Evolutionary conservation across 1,140 invertebrate genomes (phyloP), one percentile per base, ranked within the genome.

Genomic region (Drosophila santomea): DNA sequence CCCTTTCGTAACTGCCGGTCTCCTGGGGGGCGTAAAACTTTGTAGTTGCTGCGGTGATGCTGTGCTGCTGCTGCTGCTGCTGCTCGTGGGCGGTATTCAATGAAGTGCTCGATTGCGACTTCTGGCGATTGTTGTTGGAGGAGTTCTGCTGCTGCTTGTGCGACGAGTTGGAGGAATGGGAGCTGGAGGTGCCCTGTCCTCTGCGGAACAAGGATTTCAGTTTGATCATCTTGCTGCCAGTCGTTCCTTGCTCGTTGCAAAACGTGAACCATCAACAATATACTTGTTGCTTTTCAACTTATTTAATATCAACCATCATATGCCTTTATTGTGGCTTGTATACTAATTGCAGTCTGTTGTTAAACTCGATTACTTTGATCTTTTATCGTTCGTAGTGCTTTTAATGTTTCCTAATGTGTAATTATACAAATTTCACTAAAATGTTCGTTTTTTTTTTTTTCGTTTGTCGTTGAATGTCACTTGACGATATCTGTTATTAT

Each of bases 131-230:
- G 51, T 90, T 91, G 56, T 84, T 88, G 44, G 85, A 90, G 44
- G 47, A 71, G 41, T 85, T 80, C 67, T 86, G 81, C 52, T 86
- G 78, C 32, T 75, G 91, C 66, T 38, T 72, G 52, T 72, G 68
- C 20, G 86, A 89, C 62, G 86, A 79, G 54, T 86, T 84, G 41
- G 84, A 90, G 80, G 84, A 89, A 35, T 79, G 78, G 28, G 84
- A 89, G 78, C 88, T 81, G 58, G 94, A 92, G 92, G 85, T 81
- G 89, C 93, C 90, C 86, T 93, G 94, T 88, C 95, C 95, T 95
- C 95, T 95, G 94, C 95, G 95, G 93, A 96, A 96, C 91, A 96
- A 94, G 89, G 95, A 96, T 95, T 96, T 96, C 92, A 96, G 95
- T 94, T 96, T 96, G 94, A 96, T 96, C 95, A 96, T 96, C 54